These are phyloP conservation scores for Pycnomerus fuliginosus DNA, from an alignment of 2,888 invertebrate species.

Conservation along the genomic window DNA sequence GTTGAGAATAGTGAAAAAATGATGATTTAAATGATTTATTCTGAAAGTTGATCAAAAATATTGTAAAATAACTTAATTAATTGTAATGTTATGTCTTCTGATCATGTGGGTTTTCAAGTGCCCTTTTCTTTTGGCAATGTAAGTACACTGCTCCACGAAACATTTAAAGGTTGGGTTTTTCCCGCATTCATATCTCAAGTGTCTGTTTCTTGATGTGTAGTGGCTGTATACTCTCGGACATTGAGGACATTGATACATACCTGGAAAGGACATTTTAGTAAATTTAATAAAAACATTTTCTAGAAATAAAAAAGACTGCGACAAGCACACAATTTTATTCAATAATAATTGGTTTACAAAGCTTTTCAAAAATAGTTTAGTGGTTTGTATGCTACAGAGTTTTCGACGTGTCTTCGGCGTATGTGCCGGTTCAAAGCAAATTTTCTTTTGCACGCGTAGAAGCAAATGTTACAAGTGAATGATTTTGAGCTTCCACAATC, in stretches of 20 bases:
- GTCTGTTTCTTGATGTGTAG: conserved; percentile 25
- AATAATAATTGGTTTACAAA: too few relatives aligned
- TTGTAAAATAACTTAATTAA: too few relatives aligned
- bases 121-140: conserved; percentile 25
- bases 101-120: conserved; percentile 21
- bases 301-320: too few relatives aligned
- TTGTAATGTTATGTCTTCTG: too few relatives aligned
- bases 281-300: too few relatives aligned
- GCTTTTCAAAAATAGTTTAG: too few relatives aligned
- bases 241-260: conserved; percentile 23
- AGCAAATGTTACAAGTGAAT: conserved; percentile 1
- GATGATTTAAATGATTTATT: too few relatives aligned
- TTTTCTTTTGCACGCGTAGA: conserved; percentile 3
- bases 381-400: too few relatives aligned
- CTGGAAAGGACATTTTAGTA: too few relatives aligned
- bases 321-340: conserved; percentile 7
- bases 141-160: conserved; percentile 35
- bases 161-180: conserved; percentile 46
- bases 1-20: too few relatives aligned
- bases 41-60: too few relatives aligned
- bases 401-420: background rate
- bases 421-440: conserved; percentile 7
- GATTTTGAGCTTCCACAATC: conserved; percentile 4
- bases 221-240: conserved; percentile 31
- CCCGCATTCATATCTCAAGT: conserved; percentile 50